A percentile compares a stretch with the other conserved stretches of the same genome.
phyloP scores from a whole-genome alignment of 35 echinoderm and acorn worm genomes.

The Hemicentrotus pulcherrimus region DNA sequence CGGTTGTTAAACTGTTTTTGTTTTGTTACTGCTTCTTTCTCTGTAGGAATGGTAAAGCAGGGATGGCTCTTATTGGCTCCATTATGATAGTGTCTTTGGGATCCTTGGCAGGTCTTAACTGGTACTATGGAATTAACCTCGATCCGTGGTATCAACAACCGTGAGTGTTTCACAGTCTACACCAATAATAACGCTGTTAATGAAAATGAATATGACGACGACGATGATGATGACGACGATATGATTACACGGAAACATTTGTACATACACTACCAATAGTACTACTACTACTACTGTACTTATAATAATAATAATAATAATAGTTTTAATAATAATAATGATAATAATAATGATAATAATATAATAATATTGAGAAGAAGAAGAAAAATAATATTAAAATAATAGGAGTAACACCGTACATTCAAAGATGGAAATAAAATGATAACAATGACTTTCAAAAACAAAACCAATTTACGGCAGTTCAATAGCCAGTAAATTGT shows the following conservation, averaged over 20 bases:
- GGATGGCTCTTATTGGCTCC: background rate
- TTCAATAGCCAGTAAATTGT: background rate
- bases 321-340: too few relatives aligned
- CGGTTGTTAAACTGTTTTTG: background rate
- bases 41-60: background rate
- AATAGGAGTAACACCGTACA: background rate
- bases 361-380: background rate
- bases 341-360: background rate
- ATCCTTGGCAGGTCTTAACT: background rate
- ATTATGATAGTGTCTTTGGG: background rate
- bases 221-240: too few relatives aligned
- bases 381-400: background rate
- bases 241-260: too few relatives aligned
- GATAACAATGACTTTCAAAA: background rate
- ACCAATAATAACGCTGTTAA: background rate
- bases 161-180: background rate
- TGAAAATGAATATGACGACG: background rate
- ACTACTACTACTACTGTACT: background rate
- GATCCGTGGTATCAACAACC: background rate
- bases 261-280: background rate
- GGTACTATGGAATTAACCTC: background rate
- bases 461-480: background rate
- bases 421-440: background rate
- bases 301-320: too few relatives aligned
- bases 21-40: background rate